Conservation (phyloP, 2,797 vertebrate species). For the Helostoma temminkii region DNA sequence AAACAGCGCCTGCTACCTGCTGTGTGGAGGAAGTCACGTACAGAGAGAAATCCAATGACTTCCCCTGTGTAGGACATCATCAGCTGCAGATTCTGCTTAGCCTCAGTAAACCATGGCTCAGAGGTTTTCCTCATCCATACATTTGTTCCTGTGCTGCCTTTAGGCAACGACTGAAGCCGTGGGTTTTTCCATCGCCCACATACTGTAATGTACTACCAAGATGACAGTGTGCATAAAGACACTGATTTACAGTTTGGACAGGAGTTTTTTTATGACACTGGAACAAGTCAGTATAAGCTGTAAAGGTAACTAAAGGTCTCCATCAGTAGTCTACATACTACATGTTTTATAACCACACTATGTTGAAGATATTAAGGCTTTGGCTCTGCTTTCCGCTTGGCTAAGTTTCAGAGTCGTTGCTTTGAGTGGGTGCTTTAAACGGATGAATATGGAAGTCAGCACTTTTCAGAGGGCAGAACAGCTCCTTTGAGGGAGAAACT, state of each 20-base stretch:
- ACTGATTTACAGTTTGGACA: slow-evolving; percentile 27
- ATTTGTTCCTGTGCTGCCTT: slow-evolving; percentile 1
- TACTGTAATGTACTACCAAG: not conserved
- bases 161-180: not conserved
- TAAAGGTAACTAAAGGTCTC: slow-evolving; percentile 34
- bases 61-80: slow-evolving; percentile 51
- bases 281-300: slow-evolving; percentile 2
- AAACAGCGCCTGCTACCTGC: slow-evolving; percentile 68
- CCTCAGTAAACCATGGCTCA: slow-evolving; percentile 1
- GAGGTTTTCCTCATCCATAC: slow-evolving; percentile 17
- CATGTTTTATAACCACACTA: slow-evolving; percentile 42
- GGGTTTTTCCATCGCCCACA: not conserved
- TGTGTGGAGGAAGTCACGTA: slow-evolving; percentile 74
- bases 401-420: slow-evolving; percentile 51
- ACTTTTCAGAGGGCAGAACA: slow-evolving; percentile 63
- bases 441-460: slow-evolving; percentile 68
- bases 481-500: slow-evolving; percentile 59
- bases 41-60: slow-evolving; percentile 70
- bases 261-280: slow-evolving; percentile 38
- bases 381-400: slow-evolving; percentile 57
- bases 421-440: slow-evolving; percentile 61
- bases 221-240: slow-evolving; percentile 16
- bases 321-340: slow-evolving; percentile 43
- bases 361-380: slow-evolving; percentile 66
- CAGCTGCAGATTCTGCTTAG: slow-evolving; percentile 30